phyloP scores from a whole-genome alignment of 2,888 invertebrate species.

The Elegia similella region DNA sequence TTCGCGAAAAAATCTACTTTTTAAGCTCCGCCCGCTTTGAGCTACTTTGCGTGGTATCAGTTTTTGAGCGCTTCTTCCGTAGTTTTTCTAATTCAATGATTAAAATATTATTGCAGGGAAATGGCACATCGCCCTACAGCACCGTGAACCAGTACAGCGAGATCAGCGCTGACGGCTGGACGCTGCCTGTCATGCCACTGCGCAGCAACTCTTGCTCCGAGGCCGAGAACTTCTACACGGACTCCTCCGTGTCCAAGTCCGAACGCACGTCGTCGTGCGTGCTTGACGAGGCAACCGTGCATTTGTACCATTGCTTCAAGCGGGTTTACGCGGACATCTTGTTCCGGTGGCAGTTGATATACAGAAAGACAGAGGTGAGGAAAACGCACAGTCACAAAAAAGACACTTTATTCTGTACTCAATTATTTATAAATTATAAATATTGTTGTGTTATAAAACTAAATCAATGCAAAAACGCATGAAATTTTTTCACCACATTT shows the following conservation, averaged over 20 bases:
- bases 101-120: constrained; percentile 57
- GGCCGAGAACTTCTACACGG: constrained; percentile 86
- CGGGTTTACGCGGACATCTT: constrained; percentile 94
- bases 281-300: constrained; percentile 68
- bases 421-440: too few relatives aligned
- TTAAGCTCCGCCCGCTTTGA: too few relatives aligned
- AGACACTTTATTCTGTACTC: too few relatives aligned
- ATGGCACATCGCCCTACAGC: constrained; percentile 92
- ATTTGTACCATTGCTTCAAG: constrained; percentile 91
- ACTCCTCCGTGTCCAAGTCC: constrained; percentile 59
- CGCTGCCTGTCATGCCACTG: constrained; percentile 83
- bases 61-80: too few relatives aligned
- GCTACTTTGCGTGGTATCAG: too few relatives aligned
- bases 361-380: constrained; percentile 88
- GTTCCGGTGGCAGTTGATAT: constrained; percentile 91
- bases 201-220: constrained; percentile 95
- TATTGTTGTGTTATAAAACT: too few relatives aligned
- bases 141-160: constrained; percentile 90
- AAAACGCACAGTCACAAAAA: too few relatives aligned
- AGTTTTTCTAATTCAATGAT: too few relatives aligned
- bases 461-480: too few relatives aligned
- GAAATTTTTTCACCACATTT: too few relatives aligned
- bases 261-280: constrained; percentile 64
- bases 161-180: constrained; percentile 89
- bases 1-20: too few relatives aligned